phyloP scores from a whole-genome alignment of 2,888 invertebrate genomes.

The Eucera pruinosa region DNA sequence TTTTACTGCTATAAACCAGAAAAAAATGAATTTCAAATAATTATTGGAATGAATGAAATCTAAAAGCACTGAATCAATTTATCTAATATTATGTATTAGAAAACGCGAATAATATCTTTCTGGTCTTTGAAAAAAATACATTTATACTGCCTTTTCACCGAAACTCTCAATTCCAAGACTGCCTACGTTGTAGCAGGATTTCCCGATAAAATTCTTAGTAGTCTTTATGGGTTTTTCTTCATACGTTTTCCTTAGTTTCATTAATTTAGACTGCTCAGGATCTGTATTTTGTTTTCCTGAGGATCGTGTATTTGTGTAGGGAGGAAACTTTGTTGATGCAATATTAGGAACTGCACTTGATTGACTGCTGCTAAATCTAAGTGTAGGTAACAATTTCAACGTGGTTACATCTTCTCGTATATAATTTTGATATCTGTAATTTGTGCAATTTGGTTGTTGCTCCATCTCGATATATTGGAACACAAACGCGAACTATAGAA shows the following conservation, averaged over 20 bases:
- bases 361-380: background rate
- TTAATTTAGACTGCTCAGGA: background rate
- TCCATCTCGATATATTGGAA: conserved; percentile 34
- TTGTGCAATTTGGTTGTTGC: conserved; percentile 42
- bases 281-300: background rate
- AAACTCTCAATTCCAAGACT: background rate
- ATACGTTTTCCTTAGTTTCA: background rate
- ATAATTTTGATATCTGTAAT: conserved; percentile 68
- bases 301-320: background rate
- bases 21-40: too few relatives aligned
- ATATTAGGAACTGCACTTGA: background rate
- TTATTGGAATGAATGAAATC: too few relatives aligned
- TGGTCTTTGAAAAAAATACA: too few relatives aligned
- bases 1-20: too few relatives aligned
- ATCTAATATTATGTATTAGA: too few relatives aligned
- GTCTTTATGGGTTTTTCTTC: conserved; percentile 58
- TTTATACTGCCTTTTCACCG: too few relatives aligned
- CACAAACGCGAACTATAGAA: background rate
- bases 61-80: too few relatives aligned
- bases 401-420: conserved; percentile 62
- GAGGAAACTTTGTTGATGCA: background rate
- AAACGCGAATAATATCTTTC: too few relatives aligned
- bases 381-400: conserved; percentile 46
- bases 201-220: conserved; percentile 71
- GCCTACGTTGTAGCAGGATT: conserved; percentile 75